These are phyloP conservation scores for Camelus bactrianus DNA, from an alignment of 2,113 vertebrate species.

Conservation along the genomic window DNA sequence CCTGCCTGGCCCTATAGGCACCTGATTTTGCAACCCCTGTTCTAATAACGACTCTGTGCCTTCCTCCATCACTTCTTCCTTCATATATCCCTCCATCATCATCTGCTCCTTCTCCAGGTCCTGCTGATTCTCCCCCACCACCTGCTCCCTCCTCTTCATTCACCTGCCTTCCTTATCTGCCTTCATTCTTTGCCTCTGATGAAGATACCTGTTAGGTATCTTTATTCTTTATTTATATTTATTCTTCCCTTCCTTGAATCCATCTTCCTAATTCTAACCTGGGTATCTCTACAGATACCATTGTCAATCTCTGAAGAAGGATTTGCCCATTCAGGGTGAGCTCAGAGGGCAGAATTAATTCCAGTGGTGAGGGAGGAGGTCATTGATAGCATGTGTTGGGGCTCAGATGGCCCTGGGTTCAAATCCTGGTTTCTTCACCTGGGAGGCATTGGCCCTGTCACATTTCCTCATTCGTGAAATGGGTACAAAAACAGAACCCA, in stretches of 20 bases:
- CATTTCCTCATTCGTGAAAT: not conserved
- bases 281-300: not conserved
- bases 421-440: not conserved
- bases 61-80: not conserved
- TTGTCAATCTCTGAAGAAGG: not conserved
- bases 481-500: not conserved
- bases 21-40: not conserved
- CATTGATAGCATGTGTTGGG: not conserved
- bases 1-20: not conserved
- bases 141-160: not conserved
- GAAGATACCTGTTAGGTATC: not conserved
- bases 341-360: conserved; percentile 20
- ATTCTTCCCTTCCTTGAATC: not conserved
- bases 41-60: not conserved
- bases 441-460: not conserved
- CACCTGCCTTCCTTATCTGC: not conserved
- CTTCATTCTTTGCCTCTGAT: not conserved
- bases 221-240: not conserved
- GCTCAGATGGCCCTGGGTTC: not conserved
- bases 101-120: conserved; percentile 1
- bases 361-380: not conserved
- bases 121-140: not conserved
- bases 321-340: not conserved
- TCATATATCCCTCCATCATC: not conserved
- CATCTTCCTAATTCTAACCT: not conserved